These are phyloP conservation scores for Engraulis encrasicolus DNA, from an alignment of 2,113 vertebrate species.

Conservation along the genomic window DNA sequence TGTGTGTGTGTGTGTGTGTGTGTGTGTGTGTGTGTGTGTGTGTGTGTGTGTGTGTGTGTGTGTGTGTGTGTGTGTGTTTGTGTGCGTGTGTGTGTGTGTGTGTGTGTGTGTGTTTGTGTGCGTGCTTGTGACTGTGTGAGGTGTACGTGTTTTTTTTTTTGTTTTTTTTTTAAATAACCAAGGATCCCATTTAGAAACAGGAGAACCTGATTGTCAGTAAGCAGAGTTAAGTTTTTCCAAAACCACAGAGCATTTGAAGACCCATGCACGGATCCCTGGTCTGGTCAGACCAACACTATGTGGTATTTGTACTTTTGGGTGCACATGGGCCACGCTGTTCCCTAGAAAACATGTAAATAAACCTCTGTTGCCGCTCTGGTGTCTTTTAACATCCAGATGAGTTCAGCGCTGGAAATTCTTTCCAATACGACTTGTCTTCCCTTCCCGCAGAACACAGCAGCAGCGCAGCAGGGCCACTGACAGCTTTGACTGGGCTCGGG, in stretches of 20 bases:
- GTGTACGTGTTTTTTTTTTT: no score
- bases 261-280: neutral
- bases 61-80: no score
- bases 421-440: neutral
- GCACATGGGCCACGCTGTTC: neutral
- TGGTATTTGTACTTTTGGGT: neutral
- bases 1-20: no score
- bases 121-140: neutral
- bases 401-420: neutral
- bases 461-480: no score
- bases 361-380: neutral
- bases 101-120: no score
- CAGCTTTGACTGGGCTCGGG: no score
- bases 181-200: neutral
- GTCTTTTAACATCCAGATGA: neutral
- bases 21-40: no score
- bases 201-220: neutral
- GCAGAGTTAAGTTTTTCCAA: neutral
- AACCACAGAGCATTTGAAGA: constrained; percentile 1
- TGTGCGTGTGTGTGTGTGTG: no score
- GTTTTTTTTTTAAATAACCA: neutral
- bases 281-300: neutral
- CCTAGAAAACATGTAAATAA: neutral
- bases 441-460: neutral
- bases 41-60: no score